These are phyloP conservation scores for Cyclopterus lumpus DNA, from an alignment of 2,797 vertebrate genomes.

Conservation along the genomic window DNA sequence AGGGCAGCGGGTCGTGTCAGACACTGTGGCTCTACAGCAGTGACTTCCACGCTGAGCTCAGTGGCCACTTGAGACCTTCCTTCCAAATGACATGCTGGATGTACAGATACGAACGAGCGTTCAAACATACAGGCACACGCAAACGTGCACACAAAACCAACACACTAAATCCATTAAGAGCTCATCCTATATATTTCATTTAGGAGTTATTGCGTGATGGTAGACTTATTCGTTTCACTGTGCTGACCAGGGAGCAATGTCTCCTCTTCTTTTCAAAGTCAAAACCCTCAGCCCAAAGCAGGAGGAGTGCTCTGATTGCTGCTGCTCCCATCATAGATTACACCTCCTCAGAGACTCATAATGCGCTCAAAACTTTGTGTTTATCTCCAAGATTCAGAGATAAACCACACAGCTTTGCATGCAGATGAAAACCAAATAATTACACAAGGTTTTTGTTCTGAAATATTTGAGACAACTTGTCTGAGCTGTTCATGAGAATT, in stretches of 20 bases:
- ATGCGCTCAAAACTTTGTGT: constrained; percentile 58
- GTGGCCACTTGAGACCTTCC: constrained; percentile 40
- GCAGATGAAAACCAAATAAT: constrained; percentile 57
- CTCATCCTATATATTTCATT: constrained; percentile 31
- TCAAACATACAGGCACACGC: not conserved
- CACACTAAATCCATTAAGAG: not conserved
- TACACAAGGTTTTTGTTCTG: constrained; percentile 29
- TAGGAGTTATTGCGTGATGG: constrained; percentile 16
- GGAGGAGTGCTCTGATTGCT: constrained; percentile 52
- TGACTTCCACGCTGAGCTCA: constrained; percentile 29
- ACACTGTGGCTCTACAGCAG: constrained; percentile 1
- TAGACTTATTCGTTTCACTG: constrained; percentile 20
- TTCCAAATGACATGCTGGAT: constrained; percentile 36
- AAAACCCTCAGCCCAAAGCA: constrained; percentile 16
- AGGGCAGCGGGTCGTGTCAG: constrained; percentile 5
- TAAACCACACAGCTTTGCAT: constrained; percentile 65
- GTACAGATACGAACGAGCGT: constrained; percentile 41
- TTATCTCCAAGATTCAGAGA: constrained; percentile 68
- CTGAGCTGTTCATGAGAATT: constrained; percentile 17
- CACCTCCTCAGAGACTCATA: constrained; percentile 68
- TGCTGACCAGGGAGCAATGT: constrained; percentile 18
- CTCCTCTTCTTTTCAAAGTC: constrained; percentile 30
- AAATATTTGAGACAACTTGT: constrained; percentile 35
- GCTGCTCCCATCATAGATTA: constrained; percentile 66
- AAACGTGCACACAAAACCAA: constrained; percentile 17